Conservation (phyloP, 2,888 invertebrate species). For the Drosophila hawaiiensis region DNA sequence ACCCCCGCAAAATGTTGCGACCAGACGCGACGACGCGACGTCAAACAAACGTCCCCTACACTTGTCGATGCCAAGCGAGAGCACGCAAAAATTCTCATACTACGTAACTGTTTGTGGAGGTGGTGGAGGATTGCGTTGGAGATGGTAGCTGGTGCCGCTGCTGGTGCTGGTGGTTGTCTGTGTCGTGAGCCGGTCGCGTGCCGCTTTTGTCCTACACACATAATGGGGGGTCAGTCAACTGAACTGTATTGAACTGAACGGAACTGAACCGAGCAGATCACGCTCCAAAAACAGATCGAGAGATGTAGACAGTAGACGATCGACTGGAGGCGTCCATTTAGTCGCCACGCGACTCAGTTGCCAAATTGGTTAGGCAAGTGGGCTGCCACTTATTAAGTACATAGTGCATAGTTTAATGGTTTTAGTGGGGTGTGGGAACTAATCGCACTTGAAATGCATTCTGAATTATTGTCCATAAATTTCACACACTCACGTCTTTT, state of each 20-base stretch:
- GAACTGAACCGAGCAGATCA: constrained; percentile 55
- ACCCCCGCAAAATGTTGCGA: constrained; percentile 78
- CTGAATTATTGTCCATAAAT: constrained; percentile 72
- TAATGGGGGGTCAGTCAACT: constrained; percentile 71
- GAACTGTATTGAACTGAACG: constrained; percentile 41
- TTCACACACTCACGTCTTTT: constrained; percentile 22
- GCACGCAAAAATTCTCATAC: constrained; percentile 57
- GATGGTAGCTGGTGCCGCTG: constrained; percentile 11
- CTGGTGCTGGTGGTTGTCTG: not conserved
- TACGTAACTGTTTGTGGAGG: constrained; percentile 49
- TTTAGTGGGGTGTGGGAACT: constrained; percentile 67
- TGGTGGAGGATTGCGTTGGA: constrained; percentile 48
- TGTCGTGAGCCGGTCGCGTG: constrained; percentile 65
- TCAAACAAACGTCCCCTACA: constrained; percentile 60
- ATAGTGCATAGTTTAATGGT: constrained; percentile 37
- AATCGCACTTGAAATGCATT: constrained; percentile 53
- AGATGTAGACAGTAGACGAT: constrained; percentile 16
- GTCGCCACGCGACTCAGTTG: constrained; percentile 63
- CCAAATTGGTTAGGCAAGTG: constrained; percentile 75
- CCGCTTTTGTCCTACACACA: constrained; percentile 73
- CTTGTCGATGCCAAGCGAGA: constrained; percentile 70
- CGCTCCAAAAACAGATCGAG: constrained; percentile 71
- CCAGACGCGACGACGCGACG: constrained; percentile 66
- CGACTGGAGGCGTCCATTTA: constrained; percentile 64
- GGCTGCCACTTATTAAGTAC: constrained; percentile 64